Evolutionary conservation across 2,113 vertebrate species (phyloP), one percentile per base, ranked within the genome.

Genomic region (Telmatochromis brichardi): DNA sequence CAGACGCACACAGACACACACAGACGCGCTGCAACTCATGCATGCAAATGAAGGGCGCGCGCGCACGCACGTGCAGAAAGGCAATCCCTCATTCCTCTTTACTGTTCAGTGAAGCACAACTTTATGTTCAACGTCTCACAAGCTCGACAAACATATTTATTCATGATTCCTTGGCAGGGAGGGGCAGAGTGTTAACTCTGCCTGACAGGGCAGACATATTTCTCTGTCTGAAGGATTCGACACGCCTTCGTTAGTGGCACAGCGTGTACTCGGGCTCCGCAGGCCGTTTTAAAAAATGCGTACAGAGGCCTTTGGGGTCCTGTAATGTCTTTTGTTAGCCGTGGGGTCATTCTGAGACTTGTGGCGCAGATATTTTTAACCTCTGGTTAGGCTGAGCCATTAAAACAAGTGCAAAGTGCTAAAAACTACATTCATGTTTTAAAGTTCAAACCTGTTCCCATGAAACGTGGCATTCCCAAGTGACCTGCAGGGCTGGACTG

Each of bases 61-160:
- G 35, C 65, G 58, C 71, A 21, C 9, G 4, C 58, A 63, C 26
- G 2, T 31, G 51, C 81, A 84, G 40, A 33, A 37, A 86, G 37
- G 15, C 91, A 42, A 83, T 84, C 81, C 65, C 65, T 90, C 87
- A 88, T 87, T 92, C 84, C 55, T 9, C 81, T 90, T 87, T 76
- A 79, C 80, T 89, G 88, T 57, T 86, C 92, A 86, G 79, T 83
- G 86, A 91, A 94, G 89, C 93, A 73, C 85, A 83, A 85, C 87
- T 73, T 88, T 58, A 65, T 55, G 71, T 89, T 93, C 85, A 82
- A 81, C 80, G 57, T 90, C 73, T 92, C 88, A 83, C 87, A 89
- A 89, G 83, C 65, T 78, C 91, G 86, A 92, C 89, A 90, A 91
- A 94, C 82, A 92, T 93, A 90, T 94, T 90, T 92, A 93, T 93